These are phyloP conservation scores for Onychomys leucogaster DNA, from an alignment of 2,797 vertebrate genomes.

Conservation along the genomic window DNA sequence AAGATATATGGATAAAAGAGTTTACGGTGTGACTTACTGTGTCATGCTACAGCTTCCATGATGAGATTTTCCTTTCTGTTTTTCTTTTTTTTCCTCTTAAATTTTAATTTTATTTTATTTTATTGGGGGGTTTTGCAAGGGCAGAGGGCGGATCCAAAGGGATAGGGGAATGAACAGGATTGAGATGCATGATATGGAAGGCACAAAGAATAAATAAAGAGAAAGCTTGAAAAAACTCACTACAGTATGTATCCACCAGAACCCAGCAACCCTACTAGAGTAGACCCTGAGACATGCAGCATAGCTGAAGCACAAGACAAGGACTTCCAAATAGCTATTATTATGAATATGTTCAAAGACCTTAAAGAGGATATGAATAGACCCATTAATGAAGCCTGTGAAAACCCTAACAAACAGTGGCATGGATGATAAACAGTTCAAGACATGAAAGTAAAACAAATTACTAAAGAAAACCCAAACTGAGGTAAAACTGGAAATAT, in stretches of 20 bases:
- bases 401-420: not conserved
- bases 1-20: no score
- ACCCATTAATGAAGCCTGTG: not conserved
- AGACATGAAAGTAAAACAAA: not conserved
- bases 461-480: not conserved
- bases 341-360: not conserved
- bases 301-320: not conserved
- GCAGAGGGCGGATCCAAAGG: no score
- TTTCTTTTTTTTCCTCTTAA: no score
- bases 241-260: not conserved
- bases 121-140: no score
- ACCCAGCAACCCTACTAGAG: not conserved
- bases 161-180: no score
- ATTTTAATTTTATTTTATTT: no score
- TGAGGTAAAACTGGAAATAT: not conserved
- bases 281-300: not conserved
- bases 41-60: no score
- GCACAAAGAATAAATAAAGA: no score
- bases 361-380: not conserved
- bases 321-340: not conserved
- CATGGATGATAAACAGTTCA: not conserved
- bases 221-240: no score
- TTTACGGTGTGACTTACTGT: no score
- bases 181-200: no score
- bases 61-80: no score